Evolutionary conservation across 2,797 vertebrate genomes (phyloP), one percentile per base, ranked within the genome.

Genomic region (Salmo trutta): DNA sequence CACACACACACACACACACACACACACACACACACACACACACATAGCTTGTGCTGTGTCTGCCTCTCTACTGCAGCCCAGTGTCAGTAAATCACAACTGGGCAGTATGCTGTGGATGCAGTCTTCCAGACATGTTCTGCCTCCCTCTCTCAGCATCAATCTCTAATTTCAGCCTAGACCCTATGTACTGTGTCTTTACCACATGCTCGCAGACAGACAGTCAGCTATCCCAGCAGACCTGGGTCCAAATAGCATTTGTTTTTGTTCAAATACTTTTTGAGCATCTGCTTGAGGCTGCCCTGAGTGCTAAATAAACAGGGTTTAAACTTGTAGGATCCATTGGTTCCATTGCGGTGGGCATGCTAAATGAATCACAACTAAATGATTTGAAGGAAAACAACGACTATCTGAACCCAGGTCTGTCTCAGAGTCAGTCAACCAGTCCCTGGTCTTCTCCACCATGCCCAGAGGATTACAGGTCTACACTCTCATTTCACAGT

Each of bases 81-180:
- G 85, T 29, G 2, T 54, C 81, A 79, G 83, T 91, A 91, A 93
- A 90, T 93, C 88, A 84, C 83, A 86, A 81, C 87, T 86, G 31
- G 79, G 88, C 90, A 81, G 85, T 78, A 19, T 70, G 90, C 85
- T 84, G 81, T 87, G 87, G 90, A 91, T 86, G 89, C 88, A 91
- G 91, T 86, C 87, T 89, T 89, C 85, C 90, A 91, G 91, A 90
- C 86, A 10, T 17, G 19, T 33, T 8, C 36, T 47, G 19, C 85
- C 85, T 87, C 90, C 86, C 83, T 89, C 89, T 90, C 88, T 92
- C 89, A 91, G 89, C 89, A 86, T 89, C 89, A 91, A 91, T 91
- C 92, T 92, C 85, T 92, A 92, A 93, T 93, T 93, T 92, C 89
- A 89, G 89, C 86, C 90, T 88, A 91, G 90, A 89, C 87, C 86